Conservation (phyloP, 2,888 invertebrate species). For the Pachycephus smyrnensis region DNA sequence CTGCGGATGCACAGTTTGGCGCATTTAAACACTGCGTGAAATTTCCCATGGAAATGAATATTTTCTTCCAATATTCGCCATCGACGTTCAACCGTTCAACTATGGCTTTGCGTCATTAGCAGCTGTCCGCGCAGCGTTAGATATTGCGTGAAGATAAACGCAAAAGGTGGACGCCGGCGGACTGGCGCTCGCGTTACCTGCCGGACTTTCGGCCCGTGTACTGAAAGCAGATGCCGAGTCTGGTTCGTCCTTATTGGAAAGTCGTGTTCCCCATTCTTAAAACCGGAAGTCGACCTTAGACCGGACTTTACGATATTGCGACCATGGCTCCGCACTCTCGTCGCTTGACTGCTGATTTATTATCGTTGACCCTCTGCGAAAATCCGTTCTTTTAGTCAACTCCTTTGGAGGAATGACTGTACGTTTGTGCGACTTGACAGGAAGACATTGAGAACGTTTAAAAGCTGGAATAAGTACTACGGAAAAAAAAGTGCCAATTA, state of each 20-base stretch:
- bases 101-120: constrained; percentile 18
- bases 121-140: constrained; percentile 36
- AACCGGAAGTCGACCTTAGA: constrained; percentile 55
- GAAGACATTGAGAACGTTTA: background rate
- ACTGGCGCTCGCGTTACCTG: constrained; percentile 45
- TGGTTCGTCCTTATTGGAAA: constrained; percentile 57
- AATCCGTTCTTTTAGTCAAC: background rate
- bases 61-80: background rate
- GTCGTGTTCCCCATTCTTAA: constrained; percentile 54
- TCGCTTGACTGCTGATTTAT: constrained; percentile 1
- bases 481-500: too few relatives aligned
- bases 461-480: background rate
- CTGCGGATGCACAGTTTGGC: background rate
- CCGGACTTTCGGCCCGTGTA: constrained; percentile 33
- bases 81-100: background rate
- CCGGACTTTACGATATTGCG: constrained; percentile 1
- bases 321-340: background rate
- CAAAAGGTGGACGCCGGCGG: constrained; percentile 35
- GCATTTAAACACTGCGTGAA: background rate
- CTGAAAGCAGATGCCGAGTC: constrained; percentile 46
- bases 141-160: constrained; percentile 56
- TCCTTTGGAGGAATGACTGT: background rate
- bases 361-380: background rate
- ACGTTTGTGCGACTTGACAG: too few relatives aligned
- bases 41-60: background rate